phyloP scores from a whole-genome alignment of 2,797 vertebrate species.

The Alcedo atthis region DNA sequence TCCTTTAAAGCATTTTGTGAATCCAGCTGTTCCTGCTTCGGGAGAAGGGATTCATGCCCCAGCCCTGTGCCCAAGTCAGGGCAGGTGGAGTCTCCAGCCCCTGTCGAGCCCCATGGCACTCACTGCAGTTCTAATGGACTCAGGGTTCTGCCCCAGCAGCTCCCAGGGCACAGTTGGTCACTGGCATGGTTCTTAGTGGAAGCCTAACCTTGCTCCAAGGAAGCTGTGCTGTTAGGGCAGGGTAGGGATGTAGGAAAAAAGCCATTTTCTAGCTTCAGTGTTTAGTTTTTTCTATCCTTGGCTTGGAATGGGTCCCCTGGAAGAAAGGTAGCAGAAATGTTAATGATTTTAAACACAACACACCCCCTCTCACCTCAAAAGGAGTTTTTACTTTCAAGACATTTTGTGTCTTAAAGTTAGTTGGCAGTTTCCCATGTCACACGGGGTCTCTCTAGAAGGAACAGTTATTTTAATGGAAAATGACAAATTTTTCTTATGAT shows the following conservation, averaged over 20 bases:
- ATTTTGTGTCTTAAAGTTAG: neutral
- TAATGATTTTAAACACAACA: neutral
- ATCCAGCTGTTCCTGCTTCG: neutral
- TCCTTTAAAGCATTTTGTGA: neutral
- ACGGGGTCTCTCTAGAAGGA: neutral
- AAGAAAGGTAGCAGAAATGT: neutral
- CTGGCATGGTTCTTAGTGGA: neutral
- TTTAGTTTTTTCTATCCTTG: neutral
- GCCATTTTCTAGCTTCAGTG: neutral
- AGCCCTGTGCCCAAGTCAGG: neutral
- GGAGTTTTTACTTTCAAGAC: neutral
- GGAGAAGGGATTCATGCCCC: neutral
- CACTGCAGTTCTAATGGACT: neutral
- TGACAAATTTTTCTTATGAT: slow-evolving; percentile 64
- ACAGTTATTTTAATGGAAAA: slow-evolving; percentile 58
- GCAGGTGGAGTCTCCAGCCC: neutral
- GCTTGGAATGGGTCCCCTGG: neutral
- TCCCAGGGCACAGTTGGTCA: neutral
- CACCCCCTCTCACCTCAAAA: neutral
- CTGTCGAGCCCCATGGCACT: neutral
- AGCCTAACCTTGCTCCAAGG: neutral
- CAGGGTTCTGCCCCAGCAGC: neutral
- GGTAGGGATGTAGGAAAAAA: neutral
- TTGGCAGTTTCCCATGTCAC: neutral
- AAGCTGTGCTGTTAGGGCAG: neutral